Conservation (phyloP, 2,888 invertebrate species). For the Zygothrica quintamaculata region DNA sequence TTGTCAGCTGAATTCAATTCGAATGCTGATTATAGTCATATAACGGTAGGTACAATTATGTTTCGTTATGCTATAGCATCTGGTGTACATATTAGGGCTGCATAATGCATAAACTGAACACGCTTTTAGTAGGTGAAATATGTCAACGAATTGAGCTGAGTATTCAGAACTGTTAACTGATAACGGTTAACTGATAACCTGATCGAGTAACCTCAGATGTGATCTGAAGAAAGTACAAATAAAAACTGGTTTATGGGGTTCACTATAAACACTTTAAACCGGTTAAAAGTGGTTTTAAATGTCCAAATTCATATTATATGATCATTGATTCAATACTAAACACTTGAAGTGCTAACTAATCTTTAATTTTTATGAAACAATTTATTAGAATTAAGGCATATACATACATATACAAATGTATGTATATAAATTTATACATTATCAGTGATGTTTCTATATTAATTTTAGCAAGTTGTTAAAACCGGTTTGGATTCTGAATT, state of each 20-base stretch:
- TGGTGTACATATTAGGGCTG: too few species aligned
- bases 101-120: conserved; percentile 37
- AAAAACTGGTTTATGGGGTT: conserved; percentile 58
- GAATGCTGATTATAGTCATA: neutral
- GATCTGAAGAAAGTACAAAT: conserved; percentile 37
- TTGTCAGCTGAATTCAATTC: conserved; percentile 34
- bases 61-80: conserved; percentile 29
- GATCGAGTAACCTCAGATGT: conserved; percentile 48
- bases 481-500: conserved; percentile 43
- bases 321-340: conserved; percentile 27
- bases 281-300: conserved; percentile 58
- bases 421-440: conserved; percentile 19
- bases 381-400: too few species aligned
- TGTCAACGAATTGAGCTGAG: neutral
- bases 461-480: conserved; percentile 17
- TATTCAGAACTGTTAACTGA: conserved; percentile 20
- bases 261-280: conserved; percentile 33
- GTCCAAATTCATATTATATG: conserved; percentile 72
- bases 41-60: neutral
- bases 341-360: conserved; percentile 52
- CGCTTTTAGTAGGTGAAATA: conserved; percentile 37
- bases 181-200: conserved; percentile 72
- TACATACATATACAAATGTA: too few species aligned
- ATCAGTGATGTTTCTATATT: conserved; percentile 37
- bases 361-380: conserved; percentile 18